Conservation (phyloP, 2,113 vertebrate species). For the Ginglymostoma cirratum region DNA sequence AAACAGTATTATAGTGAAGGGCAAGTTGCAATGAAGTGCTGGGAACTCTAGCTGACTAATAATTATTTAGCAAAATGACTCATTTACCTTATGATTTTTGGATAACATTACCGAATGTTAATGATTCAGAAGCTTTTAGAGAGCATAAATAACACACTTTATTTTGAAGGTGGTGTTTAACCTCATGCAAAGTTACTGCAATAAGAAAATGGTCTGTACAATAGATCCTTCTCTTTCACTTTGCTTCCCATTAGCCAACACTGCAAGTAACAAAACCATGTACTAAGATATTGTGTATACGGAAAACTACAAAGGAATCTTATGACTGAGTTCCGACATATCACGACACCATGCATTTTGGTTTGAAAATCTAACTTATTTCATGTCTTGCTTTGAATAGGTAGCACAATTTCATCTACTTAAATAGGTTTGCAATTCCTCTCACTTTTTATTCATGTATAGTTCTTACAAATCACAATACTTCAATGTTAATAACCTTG, state of each 20-base stretch:
- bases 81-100: slow-evolving; percentile 14
- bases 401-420: neutral
- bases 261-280: neutral
- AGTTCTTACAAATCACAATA: neutral
- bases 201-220: neutral
- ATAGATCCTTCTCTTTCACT: slow-evolving; percentile 2
- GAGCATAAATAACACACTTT: slow-evolving; percentile 32
- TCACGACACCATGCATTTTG: neutral
- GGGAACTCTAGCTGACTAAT: slow-evolving; percentile 25
- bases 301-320: neutral
- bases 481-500: neutral
- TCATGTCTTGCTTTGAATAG: neutral
- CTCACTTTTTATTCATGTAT: neutral
- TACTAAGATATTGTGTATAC: neutral
- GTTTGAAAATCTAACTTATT: neutral
- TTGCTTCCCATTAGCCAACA: neutral
- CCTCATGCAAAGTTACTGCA: neutral
- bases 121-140: slow-evolving; percentile 31
- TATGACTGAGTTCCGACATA: neutral
- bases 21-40: slow-evolving; percentile 33
- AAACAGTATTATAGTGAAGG: slow-evolving; percentile 23
- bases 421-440: neutral
- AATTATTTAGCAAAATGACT: slow-evolving; percentile 38
- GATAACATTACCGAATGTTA: slow-evolving; percentile 2
- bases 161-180: slow-evolving; percentile 23